Evolutionary conservation across 2,888 invertebrate species (phyloP), one percentile per base, ranked within the genome.

Genomic region (Pandemis heparana): DNA sequence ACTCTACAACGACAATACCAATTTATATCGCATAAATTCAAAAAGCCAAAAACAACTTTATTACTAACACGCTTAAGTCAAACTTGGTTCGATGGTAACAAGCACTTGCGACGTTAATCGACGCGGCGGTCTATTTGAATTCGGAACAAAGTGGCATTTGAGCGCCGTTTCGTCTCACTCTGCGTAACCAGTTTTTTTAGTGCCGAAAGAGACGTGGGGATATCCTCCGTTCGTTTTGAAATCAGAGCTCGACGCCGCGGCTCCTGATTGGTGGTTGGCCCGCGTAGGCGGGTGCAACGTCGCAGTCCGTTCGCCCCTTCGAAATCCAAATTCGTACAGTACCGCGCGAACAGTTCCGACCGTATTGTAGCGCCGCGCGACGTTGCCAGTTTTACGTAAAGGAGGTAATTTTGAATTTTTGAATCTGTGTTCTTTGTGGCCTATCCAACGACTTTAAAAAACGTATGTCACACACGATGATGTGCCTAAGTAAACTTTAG

Each of bases 301-400:
- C 84, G 85, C 89, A 83, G 83, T 81, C 84, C 81, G 82, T 80
- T 85, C 87, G 85, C 87, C 89, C 87, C 86, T 88, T 89, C 89
- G 77, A 85, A 12, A 69, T 86, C 85, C 84, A 81, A 74, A 77
- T 81, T 83, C 80, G 82, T 85, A 84, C 92, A 92, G 93, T 92
- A 82, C 88, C 89, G 91, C 85, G 91, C 89, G 85, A 92, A 92
- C 93, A 93, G 94, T 92, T 92, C 91, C 91, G 92, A 92, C 89
- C 91, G 90, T 88, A 86, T 90, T 90, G 89, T 88, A 86, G 89
- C 89, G 80, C 75, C 78, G 80, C 84, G 91, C 89, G 88, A 87
- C 90, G 90, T 88, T 89, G 89, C 91, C 92, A 87, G 87, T 84
- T 87, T 82, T 85, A 83, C 83, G 84, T 84, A 83, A 87, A 87